These are phyloP conservation scores for Galendromus occidentalis DNA, from an alignment of 1,140 invertebrate genomes.

Conservation along the genomic window DNA sequence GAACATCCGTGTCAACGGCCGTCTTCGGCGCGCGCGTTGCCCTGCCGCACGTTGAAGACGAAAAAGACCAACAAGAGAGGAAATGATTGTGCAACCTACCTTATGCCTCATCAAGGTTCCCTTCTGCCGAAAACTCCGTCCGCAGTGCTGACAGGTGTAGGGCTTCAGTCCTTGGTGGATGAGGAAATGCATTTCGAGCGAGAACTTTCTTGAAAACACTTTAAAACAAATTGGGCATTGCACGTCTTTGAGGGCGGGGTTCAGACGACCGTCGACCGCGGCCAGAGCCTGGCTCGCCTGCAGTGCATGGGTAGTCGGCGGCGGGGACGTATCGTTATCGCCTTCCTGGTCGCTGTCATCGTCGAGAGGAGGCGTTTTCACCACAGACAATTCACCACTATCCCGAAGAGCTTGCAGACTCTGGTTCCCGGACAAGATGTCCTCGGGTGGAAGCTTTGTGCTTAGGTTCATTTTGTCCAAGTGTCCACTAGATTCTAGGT, in stretches of 20 bases:
- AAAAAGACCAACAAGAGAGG: not conserved
- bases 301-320: not conserved
- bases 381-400: not conserved
- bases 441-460: not conserved
- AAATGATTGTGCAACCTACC: slow-evolving; percentile 7
- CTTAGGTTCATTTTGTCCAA: not conserved
- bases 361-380: not conserved
- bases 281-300: not conserved
- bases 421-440: not conserved
- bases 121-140: slow-evolving; percentile 17
- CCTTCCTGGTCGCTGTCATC: not conserved
- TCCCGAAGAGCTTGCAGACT: slow-evolving; percentile 1
- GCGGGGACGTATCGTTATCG: not conserved
- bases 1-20: too few species aligned
- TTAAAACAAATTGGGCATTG: slow-evolving; percentile 19
- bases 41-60: too few species aligned
- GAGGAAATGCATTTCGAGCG: slow-evolving; percentile 19
- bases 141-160: slow-evolving; percentile 17
- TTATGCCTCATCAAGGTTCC: slow-evolving; percentile 19
- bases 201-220: slow-evolving; percentile 18
- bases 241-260: slow-evolving; percentile 13
- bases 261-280: not conserved
- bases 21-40: too few species aligned
- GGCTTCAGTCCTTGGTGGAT: slow-evolving; percentile 19
- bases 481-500: slow-evolving; percentile 1